Evolutionary conservation across 2,797 vertebrate genomes (phyloP), one percentile per base, ranked within the genome.

Genomic region (Syngnathus rostellatus): DNA sequence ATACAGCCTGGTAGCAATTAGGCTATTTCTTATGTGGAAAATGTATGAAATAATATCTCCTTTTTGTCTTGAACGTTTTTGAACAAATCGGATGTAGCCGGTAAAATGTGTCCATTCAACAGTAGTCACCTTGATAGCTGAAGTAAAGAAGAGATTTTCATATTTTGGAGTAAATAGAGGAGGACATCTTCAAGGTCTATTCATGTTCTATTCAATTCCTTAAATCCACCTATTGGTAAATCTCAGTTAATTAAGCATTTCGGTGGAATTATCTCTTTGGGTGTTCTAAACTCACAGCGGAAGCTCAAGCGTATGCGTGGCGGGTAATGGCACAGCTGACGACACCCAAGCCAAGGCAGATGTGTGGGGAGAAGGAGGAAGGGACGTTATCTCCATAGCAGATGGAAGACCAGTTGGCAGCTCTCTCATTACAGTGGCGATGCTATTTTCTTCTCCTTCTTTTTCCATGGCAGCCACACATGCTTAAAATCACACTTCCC

Each of bases 381-480:
- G 64, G 70, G 78, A 77, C 81, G 75, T 87, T 86, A 85, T 81
- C 77, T 85, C 80, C 76, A 65, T 78, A 79, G 81, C 91, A 92
- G 91, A 91, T 90, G 91, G 91, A 85, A 68, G 85, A 90, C 81
- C 91, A 90, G 87, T 91, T 88, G 89, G 90, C 87, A 79, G 74
- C 82, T 75, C 81, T 88, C 85, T 91, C 86, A 88, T 91, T 91
- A 91, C 80, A 83, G 85, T 75, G 76, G 77, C 79, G 80, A 87
- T 82, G 73, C 79, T 85, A 87, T 81, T 85, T 83, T 77, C 72
- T 62, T 62, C 5, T 43, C 11, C 19, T 41, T 41, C 11, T 45
- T 16, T 12, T 25, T 81, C 64, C 64, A 72, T 83, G 68, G 64
- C 75, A 72, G 77, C 73, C 67, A 66, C 48, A 70, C 61, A 65